Evolutionary conservation across 53 echinoderm and acorn worm genomes (phyloP).

Genomic region (Mesocentrotus franciscanus): DNA sequence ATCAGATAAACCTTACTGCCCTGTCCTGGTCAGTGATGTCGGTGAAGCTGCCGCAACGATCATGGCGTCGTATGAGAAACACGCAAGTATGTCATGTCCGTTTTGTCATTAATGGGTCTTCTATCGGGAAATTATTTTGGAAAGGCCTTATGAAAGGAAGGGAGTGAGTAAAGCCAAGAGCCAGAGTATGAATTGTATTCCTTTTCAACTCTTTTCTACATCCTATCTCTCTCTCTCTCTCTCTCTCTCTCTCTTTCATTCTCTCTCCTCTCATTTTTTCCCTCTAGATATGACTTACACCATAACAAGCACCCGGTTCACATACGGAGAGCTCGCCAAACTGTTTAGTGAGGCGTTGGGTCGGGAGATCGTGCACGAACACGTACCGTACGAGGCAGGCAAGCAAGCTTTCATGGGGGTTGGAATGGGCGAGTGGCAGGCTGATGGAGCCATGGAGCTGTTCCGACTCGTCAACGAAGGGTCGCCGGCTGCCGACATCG

Average conservation of each 20-base stretch:
- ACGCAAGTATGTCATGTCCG: slow-evolving; percentile 49
- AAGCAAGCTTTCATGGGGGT: slow-evolving; percentile 52
- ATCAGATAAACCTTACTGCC: slow-evolving; percentile 14
- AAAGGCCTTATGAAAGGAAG: no score
- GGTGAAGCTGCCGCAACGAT: slow-evolving; percentile 60
- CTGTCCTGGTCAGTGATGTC: slow-evolving; percentile 52
- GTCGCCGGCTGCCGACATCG: slow-evolving; percentile 19
- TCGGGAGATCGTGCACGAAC: slow-evolving; percentile 46
- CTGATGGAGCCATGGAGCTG: slow-evolving; percentile 51
- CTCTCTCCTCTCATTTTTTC: not conserved
- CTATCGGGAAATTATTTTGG: no score
- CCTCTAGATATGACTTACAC: slow-evolving; percentile 51
- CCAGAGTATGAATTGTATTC: no score
- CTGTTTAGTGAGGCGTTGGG: slow-evolving; percentile 39
- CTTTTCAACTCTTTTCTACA: no score
- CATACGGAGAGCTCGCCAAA: slow-evolving; percentile 37
- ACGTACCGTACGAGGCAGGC: not conserved
- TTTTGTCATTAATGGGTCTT: no score
- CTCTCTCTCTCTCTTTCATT: not conserved
- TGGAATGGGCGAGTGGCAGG: slow-evolving; percentile 68
- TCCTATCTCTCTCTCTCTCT: no score
- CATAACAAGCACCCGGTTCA: slow-evolving; percentile 13
- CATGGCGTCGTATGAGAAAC: slow-evolving; percentile 43
- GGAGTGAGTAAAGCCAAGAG: no score
- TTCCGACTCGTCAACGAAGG: slow-evolving; percentile 58